Conservation (phyloP, 1,140 invertebrate species). For the Plutomurus gul region DNA sequence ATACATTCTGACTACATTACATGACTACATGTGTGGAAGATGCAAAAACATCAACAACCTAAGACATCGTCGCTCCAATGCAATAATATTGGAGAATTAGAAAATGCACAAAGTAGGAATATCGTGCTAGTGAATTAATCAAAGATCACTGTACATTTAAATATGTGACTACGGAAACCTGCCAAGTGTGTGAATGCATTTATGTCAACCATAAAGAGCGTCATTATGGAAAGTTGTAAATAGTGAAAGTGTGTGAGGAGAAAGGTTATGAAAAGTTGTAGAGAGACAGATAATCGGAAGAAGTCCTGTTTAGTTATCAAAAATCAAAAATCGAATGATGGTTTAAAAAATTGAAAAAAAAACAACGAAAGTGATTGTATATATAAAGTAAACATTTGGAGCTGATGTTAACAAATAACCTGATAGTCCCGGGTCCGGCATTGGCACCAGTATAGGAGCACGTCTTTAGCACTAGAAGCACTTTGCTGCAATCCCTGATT, state of each 20-base stretch:
- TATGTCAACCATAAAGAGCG: neutral
- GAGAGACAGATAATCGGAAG: constrained; percentile 21
- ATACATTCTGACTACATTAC: no score
- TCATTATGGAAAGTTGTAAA: neutral
- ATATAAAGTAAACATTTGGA: neutral
- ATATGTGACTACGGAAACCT: neutral
- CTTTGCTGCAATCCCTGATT: constrained; percentile 81
- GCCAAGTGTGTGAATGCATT: constrained; percentile 2
- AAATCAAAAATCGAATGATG: neutral
- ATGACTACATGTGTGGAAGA: neutral
- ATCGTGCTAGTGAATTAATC: constrained; percentile 11
- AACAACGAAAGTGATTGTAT: neutral
- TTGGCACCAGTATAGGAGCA: constrained; percentile 93
- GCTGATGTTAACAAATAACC: constrained; percentile 63
- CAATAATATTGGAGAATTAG: neutral
- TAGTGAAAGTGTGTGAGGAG: constrained; percentile 2
- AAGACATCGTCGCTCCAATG: no score
- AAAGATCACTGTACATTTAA: neutral
- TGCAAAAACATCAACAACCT: neutral
- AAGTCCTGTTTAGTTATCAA: constrained; percentile 14
- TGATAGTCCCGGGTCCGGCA: constrained; percentile 94
- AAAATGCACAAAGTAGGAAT: constrained; percentile 3
- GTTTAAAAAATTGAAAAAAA: neutral
- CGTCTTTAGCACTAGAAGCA: constrained; percentile 92
- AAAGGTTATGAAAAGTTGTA: constrained; percentile 11